Evolutionary conservation across 2,797 vertebrate genomes (phyloP), one percentile per base, ranked within the genome.

Genomic region (Chloroceryle amazona): DNA sequence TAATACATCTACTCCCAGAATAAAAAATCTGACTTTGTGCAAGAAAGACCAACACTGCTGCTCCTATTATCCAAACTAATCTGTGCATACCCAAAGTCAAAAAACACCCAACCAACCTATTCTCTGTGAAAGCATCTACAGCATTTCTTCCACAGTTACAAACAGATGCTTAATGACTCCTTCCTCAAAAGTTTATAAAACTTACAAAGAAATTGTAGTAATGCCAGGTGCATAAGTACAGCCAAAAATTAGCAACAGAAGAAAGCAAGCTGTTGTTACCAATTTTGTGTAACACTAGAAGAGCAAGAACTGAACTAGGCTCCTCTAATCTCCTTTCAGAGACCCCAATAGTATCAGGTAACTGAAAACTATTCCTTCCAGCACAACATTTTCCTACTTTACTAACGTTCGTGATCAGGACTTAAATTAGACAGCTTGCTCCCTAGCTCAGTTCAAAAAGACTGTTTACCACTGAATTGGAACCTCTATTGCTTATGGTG

Each of bases 171-270:
- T 94, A 94, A 96, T 41, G 71, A 76, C 18, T 89, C 46, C 51
- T 89, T 72, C 26, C 55, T 85, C 51, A 29, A 33, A 74, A 87
- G 61, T 92, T 82, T 87, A 73, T 79, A 85, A 90, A 94, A 96
- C 75, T 90, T 75, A 62, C 35, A 80, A 84, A 87, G 78, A 78
- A 93, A 93, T 13, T 80, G 89, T 61, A 72, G 47, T 76, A 76
- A 89, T 52, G 62, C 54, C 76, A 92, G 89, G 78, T 81, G 80
- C 66, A 2, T 79, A 94, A 95, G 81, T 57, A 91, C 73, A 93
- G 28, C 91, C 41, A 57, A 94, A 93, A 96, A 96, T 89, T 74
- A 96, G 81, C 54, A 93, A 78, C 22, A 85, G 78, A 95, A 96
- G 46, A 90, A 66, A 87, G 57, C 57, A 90, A 85, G 82, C 82